These are phyloP conservation scores for Phrynocephalus forsythii DNA, from an alignment of 2,797 vertebrate species.

Conservation along the genomic window DNA sequence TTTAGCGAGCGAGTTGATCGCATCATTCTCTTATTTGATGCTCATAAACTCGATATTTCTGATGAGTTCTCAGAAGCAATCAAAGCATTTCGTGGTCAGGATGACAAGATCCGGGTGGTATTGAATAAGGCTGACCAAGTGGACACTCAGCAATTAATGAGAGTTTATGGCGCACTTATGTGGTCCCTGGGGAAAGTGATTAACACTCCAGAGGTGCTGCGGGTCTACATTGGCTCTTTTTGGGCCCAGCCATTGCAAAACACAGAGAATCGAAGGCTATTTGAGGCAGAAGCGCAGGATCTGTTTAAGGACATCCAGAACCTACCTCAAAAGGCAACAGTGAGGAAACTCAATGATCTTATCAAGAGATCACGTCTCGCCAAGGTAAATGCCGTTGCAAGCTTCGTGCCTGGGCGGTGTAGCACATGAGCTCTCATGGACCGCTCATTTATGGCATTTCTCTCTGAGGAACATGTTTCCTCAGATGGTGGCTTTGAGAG, in stretches of 20 bases:
- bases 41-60: constrained; percentile 97
- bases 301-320: constrained; percentile 95
- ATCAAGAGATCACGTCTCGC: constrained; percentile 95
- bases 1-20: constrained; percentile 94
- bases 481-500: not conserved
- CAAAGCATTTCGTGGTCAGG: constrained; percentile 92
- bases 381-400: constrained; percentile 83
- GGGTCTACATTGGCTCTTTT: constrained; percentile 96
- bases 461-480: not conserved
- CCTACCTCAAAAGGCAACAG: constrained; percentile 93
- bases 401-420: too few relatives aligned
- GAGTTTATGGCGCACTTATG: constrained; percentile 97
- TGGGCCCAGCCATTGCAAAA: constrained; percentile 96
- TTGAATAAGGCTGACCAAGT: constrained; percentile 98
- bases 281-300: constrained; percentile 94
- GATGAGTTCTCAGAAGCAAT: constrained; percentile 99
- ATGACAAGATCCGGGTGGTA: constrained; percentile 97
- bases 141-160: constrained; percentile 97
- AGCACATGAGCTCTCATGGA: not conserved
- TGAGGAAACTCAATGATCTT: constrained; percentile 96
- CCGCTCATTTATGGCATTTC: not conserved
- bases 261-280: constrained; percentile 91
- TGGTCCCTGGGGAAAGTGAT: constrained; percentile 98
- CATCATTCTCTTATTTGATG: constrained; percentile 96
- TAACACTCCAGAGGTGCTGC: constrained; percentile 93